These are phyloP conservation scores for Heliconius aoede DNA, from an alignment of 2,888 invertebrate genomes.

Conservation along the genomic window DNA sequence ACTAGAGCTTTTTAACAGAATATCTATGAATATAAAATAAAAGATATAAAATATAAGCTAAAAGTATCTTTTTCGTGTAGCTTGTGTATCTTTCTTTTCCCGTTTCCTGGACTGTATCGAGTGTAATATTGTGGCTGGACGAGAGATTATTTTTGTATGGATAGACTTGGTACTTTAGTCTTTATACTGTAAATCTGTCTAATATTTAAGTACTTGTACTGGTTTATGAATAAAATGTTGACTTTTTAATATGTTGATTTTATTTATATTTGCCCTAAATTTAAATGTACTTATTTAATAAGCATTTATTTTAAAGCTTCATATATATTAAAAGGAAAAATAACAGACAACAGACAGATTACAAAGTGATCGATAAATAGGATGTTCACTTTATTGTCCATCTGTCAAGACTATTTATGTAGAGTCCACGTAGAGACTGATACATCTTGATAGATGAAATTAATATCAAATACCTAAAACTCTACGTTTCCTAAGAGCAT, in stretches of 20 bases:
- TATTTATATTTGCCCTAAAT: background rate
- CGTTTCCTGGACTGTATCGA: conserved; percentile 25
- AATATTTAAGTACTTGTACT: conserved; percentile 76
- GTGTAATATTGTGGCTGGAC: conserved; percentile 50
- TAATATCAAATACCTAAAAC: no score
- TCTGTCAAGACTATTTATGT: no score
- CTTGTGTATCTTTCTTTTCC: conserved; percentile 16
- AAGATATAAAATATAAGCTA: conserved; percentile 7
- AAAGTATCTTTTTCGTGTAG: background rate
- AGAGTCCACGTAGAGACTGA: no score
- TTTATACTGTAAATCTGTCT: conserved; percentile 70
- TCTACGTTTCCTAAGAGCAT: no score
- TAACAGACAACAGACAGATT: no score
- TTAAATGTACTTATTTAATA: no score
- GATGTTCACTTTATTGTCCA: no score
- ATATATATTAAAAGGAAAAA: no score
- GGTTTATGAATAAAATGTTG: conserved; percentile 82
- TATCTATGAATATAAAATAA: background rate
- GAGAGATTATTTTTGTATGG: conserved; percentile 79
- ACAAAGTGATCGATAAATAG: no score
- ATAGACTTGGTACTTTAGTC: conserved; percentile 59
- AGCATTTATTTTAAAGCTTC: no score
- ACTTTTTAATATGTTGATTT: conserved; percentile 58
- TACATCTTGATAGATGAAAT: no score
- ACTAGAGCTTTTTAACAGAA: conserved; percentile 3